Evolutionary conservation across 2,888 invertebrate genomes (phyloP).

Genomic region (Clepsis dumicolana): DNA sequence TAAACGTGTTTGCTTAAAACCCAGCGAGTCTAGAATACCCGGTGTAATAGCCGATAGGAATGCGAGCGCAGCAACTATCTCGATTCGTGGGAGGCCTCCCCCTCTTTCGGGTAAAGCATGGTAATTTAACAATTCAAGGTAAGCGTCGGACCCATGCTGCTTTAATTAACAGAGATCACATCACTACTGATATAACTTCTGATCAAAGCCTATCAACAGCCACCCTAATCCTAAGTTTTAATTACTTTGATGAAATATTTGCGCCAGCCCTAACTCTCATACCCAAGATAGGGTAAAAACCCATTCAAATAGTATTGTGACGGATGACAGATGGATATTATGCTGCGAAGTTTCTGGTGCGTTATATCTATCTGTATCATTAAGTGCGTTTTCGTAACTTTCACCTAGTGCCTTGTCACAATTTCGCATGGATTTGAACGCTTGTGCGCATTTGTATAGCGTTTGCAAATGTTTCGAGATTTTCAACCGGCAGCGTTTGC

Average conservation of each 20-base stretch:
- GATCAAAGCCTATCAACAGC: slow-evolving; percentile 47
- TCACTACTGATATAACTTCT: slow-evolving; percentile 45
- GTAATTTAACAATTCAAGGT: slow-evolving; percentile 40
- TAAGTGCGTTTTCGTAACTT: too few relatives aligned
- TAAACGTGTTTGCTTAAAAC: slow-evolving; percentile 24
- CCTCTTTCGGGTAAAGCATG: slow-evolving; percentile 19
- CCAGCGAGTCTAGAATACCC: slow-evolving; percentile 7
- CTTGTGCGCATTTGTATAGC: too few relatives aligned
- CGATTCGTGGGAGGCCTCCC: slow-evolving; percentile 7
- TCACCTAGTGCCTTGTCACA: too few relatives aligned
- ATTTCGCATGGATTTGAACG: too few relatives aligned
- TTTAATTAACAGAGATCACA: slow-evolving; percentile 47
- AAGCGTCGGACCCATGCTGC: slow-evolving; percentile 43
- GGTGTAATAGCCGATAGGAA: slow-evolving; percentile 18
- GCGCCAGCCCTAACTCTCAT: slow-evolving; percentile 38
- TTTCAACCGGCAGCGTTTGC: too few relatives aligned
- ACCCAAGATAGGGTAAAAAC: slow-evolving; percentile 32
- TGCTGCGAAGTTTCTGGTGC: neutral
- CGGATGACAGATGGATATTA: neutral
- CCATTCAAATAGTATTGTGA: slow-evolving; percentile 2
- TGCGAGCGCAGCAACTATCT: slow-evolving; percentile 25
- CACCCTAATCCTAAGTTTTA: slow-evolving; percentile 47
- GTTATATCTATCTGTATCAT: too few relatives aligned
- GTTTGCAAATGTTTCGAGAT: too few relatives aligned
- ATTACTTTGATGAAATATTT: slow-evolving; percentile 47